Conservation (phyloP, 23 tunicate species). For the Corella eumyota region DNA sequence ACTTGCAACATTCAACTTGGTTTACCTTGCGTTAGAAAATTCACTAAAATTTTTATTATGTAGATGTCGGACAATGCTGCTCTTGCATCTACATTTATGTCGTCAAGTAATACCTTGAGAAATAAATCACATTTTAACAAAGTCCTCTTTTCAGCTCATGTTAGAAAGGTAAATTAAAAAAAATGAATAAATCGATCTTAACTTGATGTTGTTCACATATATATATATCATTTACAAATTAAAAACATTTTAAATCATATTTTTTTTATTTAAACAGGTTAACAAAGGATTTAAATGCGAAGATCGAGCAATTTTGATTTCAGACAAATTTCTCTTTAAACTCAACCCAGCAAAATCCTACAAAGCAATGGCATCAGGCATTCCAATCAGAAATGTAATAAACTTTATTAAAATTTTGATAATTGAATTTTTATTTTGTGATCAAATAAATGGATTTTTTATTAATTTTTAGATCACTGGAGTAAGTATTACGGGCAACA, state of each 20-base stretch:
- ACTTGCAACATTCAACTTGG: too few relatives aligned
- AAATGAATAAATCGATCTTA: background rate
- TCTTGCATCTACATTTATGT: constrained; percentile 38
- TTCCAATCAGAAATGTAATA: constrained; percentile 45
- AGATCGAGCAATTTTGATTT: constrained; percentile 75
- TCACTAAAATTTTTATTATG: too few relatives aligned
- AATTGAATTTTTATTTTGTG: background rate
- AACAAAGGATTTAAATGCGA: constrained; percentile 80
- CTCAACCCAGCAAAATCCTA: constrained; percentile 70
- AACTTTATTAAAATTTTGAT: background rate
- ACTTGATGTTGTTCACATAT: too few relatives aligned
- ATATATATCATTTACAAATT: background rate
- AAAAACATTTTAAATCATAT: background rate
- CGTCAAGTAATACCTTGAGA: constrained; percentile 21
- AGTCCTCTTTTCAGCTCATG: constrained; percentile 73
- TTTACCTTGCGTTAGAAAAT: too few relatives aligned
- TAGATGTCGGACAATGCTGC: constrained; percentile 58
- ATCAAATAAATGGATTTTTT: background rate
- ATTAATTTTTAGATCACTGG: constrained; percentile 31
- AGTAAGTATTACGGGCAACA: constrained; percentile 32
- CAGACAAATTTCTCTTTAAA: constrained; percentile 71
- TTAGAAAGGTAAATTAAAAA: constrained; percentile 40
- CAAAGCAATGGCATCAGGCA: constrained; percentile 77
- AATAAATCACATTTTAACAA: constrained; percentile 45
- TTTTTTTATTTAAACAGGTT: constrained; percentile 22